Conservation (phyloP, 2,113 vertebrate species). For the Corythaixoides concolor region DNA sequence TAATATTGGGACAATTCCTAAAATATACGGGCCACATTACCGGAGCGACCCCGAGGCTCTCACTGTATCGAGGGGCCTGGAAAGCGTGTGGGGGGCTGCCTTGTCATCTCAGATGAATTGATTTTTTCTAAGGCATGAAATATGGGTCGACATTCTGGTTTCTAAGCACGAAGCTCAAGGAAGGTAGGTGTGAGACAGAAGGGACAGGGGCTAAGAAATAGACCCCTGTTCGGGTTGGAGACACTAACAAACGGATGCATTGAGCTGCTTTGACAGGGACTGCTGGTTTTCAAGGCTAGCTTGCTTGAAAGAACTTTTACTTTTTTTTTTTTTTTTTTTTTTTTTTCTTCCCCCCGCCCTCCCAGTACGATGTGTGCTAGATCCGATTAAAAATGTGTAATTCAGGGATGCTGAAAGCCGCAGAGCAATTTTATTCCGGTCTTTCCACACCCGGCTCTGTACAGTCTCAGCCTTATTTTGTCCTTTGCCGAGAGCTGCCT, state of each 20-base stretch:
- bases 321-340: not conserved
- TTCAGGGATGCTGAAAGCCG: conserved; percentile 32
- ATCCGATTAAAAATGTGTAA: conserved; percentile 8
- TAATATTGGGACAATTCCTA: not conserved
- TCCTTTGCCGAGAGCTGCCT: not conserved
- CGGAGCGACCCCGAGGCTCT: not conserved
- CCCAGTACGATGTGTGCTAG: not conserved
- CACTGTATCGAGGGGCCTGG: conserved; percentile 1
- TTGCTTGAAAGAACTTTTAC: not conserved
- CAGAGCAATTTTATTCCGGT: conserved; percentile 30
- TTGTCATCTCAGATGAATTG: conserved; percentile 41
- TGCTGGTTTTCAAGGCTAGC: conserved; percentile 19
- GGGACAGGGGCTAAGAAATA: conserved; percentile 20
- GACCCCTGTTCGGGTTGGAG: conserved; percentile 22
- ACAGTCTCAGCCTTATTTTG: conserved; percentile 36
- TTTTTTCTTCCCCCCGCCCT: fast-evolving
- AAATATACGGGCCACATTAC: not conserved
- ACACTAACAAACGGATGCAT: conserved; percentile 47
- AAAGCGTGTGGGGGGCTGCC: not conserved
- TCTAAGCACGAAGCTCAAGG: conserved; percentile 44
- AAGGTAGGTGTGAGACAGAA: conserved; percentile 65
- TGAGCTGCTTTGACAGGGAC: conserved; percentile 47
- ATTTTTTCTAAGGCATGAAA: conserved; percentile 48
- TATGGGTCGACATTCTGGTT: conserved; percentile 40
- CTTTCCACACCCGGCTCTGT: conserved; percentile 11